These are phyloP conservation scores for Tubulanus polymorphus DNA, from an alignment of 2,888 invertebrate species.

Conservation along the genomic window DNA sequence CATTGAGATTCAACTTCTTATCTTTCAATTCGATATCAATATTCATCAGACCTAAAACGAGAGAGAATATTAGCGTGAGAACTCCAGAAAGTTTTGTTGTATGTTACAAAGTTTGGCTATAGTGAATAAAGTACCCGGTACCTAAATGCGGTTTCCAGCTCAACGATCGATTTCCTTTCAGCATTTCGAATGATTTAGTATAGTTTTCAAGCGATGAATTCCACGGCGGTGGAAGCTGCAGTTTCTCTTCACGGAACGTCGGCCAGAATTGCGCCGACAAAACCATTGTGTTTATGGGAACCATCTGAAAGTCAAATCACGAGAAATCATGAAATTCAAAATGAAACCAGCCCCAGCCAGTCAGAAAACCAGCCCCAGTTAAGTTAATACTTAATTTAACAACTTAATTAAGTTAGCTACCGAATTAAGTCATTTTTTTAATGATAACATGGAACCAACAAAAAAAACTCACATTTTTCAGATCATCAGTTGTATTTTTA, in stretches of 20 bases:
- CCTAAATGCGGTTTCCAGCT: slow-evolving; percentile 90
- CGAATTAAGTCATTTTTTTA: no score
- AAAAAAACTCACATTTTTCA: no score
- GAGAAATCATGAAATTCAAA: no score
- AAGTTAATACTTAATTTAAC: no score
- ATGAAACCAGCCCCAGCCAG: no score
- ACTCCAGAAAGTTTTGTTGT: neutral
- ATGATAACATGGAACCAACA: no score
- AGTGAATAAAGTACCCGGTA: no score
- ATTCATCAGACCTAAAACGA: slow-evolving; percentile 73
- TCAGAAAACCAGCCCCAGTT: neutral
- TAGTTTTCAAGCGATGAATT: slow-evolving; percentile 78
- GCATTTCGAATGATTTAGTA: slow-evolving; percentile 83
- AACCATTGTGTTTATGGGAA: slow-evolving; percentile 78
- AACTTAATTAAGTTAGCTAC: no score
- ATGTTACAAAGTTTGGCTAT: no score
- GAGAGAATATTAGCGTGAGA: slow-evolving; percentile 3
- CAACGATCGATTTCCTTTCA: slow-evolving; percentile 80
- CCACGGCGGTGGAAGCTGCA: slow-evolving; percentile 78
- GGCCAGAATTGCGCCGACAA: slow-evolving; percentile 99
- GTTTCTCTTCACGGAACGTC: slow-evolving; percentile 86
- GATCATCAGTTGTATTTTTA: no score
- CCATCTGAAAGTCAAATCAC: slow-evolving; percentile 51
- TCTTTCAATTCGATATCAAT: slow-evolving; percentile 84
- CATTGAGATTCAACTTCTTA: slow-evolving; percentile 73